phyloP scores from a whole-genome alignment of 2,113 vertebrate genomes.

The Leptodactylus fuscus region DNA sequence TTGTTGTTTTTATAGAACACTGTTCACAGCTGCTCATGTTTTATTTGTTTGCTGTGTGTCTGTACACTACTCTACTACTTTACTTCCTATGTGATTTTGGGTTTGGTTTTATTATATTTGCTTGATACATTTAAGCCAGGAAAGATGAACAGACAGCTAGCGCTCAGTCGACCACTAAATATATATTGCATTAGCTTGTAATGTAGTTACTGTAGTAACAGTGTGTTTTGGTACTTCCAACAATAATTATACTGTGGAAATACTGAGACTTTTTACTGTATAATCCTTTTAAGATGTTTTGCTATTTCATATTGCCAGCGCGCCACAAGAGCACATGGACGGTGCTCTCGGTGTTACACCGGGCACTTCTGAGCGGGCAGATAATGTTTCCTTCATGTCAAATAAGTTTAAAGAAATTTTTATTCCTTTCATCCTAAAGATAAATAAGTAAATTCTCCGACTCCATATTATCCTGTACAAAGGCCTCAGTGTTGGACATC shows the following conservation, averaged over 20 bases:
- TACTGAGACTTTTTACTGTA: background rate
- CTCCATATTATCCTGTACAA: no score
- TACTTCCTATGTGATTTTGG: background rate
- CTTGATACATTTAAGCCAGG: background rate
- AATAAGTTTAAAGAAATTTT: background rate
- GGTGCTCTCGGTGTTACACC: no score
- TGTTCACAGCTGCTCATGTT: background rate
- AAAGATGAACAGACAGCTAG: background rate
- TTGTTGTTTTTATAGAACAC: background rate
- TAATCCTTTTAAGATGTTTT: slow-evolving; percentile 28
- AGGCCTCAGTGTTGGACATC: no score
- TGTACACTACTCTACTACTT: background rate
- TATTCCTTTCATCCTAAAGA: no score
- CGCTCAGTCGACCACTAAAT: background rate
- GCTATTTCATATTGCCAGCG: background rate
- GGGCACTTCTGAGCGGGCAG: no score
- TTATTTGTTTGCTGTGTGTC: background rate
- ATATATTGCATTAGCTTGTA: background rate
- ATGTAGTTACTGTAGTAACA: slow-evolving; percentile 19
- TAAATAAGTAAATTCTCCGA: no score
- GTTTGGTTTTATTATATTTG: background rate
- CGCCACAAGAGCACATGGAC: background rate
- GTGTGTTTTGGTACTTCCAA: background rate
- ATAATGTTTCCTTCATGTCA: no score
- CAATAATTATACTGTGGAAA: slow-evolving; percentile 15